A percentile compares a stretch with the other conserved stretches of the same genome.
These are phyloP conservation scores for Azemiops feae DNA, from an alignment of 2,113 vertebrate species.

Conservation along the genomic window DNA sequence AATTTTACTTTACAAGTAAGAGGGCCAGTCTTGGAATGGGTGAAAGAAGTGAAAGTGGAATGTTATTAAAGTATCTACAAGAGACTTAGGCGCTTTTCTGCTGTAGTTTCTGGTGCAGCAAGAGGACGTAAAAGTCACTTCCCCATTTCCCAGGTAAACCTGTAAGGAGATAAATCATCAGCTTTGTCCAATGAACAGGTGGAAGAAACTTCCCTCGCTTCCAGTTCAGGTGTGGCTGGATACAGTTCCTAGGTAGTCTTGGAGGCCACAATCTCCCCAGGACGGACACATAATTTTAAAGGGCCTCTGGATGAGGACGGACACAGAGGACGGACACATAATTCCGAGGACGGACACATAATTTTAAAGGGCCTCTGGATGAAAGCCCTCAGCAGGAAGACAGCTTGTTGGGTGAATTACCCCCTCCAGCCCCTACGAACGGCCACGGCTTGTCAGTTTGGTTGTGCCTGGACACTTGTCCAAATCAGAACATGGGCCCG, in stretches of 20 bases:
- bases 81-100: not conserved
- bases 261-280: not conserved
- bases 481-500: not conserved
- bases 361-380: not conserved
- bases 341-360: not conserved
- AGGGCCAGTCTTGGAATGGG: not conserved
- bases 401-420: too few species aligned
- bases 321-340: not conserved
- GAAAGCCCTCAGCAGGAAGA: not conserved
- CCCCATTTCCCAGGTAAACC: not conserved
- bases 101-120: not conserved
- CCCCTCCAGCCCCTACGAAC: too few species aligned
- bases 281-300: not conserved
- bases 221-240: too few species aligned
- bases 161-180: not conserved
- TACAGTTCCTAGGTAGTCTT: not conserved
- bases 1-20: not conserved
- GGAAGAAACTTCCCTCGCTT: not conserved
- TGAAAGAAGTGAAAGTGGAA: not conserved
- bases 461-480: not conserved
- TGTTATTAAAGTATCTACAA: not conserved
- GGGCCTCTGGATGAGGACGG: not conserved
- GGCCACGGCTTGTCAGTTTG: not conserved
- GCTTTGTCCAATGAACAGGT: not conserved
- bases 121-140: not conserved